Evolutionary conservation across 2,888 invertebrate genomes (phyloP), one percentile per base, ranked within the genome.

Genomic region (Agrypnus murinus): DNA sequence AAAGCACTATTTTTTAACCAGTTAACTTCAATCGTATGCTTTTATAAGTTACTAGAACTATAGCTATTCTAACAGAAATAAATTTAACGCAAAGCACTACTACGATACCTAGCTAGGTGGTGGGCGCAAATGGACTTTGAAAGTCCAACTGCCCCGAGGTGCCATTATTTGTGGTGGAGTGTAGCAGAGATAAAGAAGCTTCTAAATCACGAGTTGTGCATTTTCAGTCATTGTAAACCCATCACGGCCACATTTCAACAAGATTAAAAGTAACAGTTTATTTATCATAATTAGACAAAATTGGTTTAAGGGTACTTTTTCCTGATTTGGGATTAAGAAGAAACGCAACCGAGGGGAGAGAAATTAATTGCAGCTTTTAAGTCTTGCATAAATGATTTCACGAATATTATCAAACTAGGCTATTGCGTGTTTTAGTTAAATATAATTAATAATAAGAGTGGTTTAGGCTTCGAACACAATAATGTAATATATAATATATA

Each of bases 131-230:
- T 77, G 77, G 74, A 72, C 71, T 71, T 68, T 32, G 69, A 69
- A 67, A 72, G 71, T 70, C 60, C 69, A 65, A 62, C 60, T 65
- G 73, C 72, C 78, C 77, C 77, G 74, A 78, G 78, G 78, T 77
- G 77, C 77, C 77, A 78, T 78, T 78, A 78, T 75, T 78, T 75
- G 78, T 70, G 78, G 78, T 76, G 74, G 73, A 66, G 63, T 65
- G 69, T 73, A 68, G 71, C 58, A 73, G 72, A 75, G 75, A 75
- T 73, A 75, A 74, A 75, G 71, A 62, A 66, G 71, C 75, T 73
- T 57, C 71, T 69, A 74, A 69, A 74, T 74, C 73, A 65, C 71
- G 65, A 73, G 68, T 50, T 73, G 74, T 74, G 73, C 74, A 73
- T 74, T 66, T 59, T 65, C 53, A 69, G 71, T 73, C 69, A 71